Base-by-base conservation (phyloP, 2,113 vertebrate species). In the Calyptomena viridis region DNA sequence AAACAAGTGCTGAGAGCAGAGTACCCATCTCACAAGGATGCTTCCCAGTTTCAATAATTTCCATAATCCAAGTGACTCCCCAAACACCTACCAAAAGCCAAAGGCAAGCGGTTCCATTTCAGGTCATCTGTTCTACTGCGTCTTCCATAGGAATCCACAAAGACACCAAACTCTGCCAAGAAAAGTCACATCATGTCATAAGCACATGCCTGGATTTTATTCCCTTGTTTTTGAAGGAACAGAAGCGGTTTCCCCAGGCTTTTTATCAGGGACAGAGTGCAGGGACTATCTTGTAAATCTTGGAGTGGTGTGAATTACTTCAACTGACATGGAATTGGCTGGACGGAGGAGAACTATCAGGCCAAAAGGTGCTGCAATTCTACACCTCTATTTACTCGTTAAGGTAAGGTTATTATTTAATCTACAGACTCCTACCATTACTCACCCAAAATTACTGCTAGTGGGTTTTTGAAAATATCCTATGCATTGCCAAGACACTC, bases 41-140 rank as follows among this genome's bases (percentile, higher is more conserved):
- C 23, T 53, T 78, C 62, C 49, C 4, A 0, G 8, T 52, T 77
- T 62, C 73, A 53, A 0, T 12, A 6, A 68, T 35, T 62, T 17
- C 84, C 74, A 12, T 14, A 31, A 71, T 6, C 42, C n/a, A n/a
- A n/a, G n/a, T n/a, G n/a, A n/a, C n/a, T n/a, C n/a, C n/a, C n/a
- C 53, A 73, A 33, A 12, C 73, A 96, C 98, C 56, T 97, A 99
- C 99, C 99, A 4, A 99, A 99, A 53, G 99, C 99, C 93, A 99
- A 97, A 84, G 99, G 99, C 95, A 99, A 97, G 50, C 99, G 99
- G 88, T 99, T 99, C 99, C 99, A 99, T 81, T 99, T 99, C 90
- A 99, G 98, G 92, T 99, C 99, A 0, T 99, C 99, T 3, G 99
- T 98, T 94, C 99, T 98, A 93, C 99, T 99, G 63, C 99, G 98